phyloP scores from a whole-genome alignment of 2,113 vertebrate species.

The Fukomys damarensis region DNA sequence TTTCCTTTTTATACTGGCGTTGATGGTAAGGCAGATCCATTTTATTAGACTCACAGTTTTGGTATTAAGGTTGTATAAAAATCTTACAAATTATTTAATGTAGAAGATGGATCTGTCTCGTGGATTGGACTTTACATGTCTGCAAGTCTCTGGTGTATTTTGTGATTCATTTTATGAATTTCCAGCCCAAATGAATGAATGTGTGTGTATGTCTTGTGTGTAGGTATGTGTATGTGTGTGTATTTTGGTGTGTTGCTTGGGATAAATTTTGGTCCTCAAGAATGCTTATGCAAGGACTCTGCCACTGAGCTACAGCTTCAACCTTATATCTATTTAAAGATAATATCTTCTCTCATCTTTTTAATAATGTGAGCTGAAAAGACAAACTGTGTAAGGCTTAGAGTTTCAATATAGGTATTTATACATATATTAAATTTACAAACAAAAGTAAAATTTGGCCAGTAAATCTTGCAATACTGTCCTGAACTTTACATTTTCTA shows the following conservation, averaged over 20 bases:
- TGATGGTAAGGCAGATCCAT: neutral
- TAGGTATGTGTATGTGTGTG: neutral
- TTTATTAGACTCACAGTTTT: slow-evolving; percentile 4
- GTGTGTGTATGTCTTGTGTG: neutral
- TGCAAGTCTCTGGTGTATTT: neutral
- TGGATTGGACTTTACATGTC: neutral
- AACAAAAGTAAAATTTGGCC: neutral
- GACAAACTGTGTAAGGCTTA: neutral
- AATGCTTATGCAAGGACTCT: neutral
- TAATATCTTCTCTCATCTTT: slow-evolving; percentile 26
- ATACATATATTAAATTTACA: neutral
- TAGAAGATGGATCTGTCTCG: neutral
- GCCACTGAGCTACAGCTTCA: neutral
- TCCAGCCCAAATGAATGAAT: neutral
- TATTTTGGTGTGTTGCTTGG: neutral
- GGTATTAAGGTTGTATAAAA: neutral
- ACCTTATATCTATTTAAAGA: neutral
- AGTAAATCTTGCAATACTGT: neutral
- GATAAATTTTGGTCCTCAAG: neutral
- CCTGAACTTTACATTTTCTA: neutral
- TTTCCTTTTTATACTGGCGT: neutral
- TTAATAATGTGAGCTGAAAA: slow-evolving; percentile 15
- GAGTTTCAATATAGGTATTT: neutral
- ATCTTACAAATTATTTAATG: neutral
- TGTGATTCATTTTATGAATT: neutral